A percentile compares a stretch with the other conserved stretches of the same genome.
These are phyloP conservation scores for Anoplolepis gracilipes DNA, from an alignment of 1,140 invertebrate genomes.

Conservation along the genomic window DNA sequence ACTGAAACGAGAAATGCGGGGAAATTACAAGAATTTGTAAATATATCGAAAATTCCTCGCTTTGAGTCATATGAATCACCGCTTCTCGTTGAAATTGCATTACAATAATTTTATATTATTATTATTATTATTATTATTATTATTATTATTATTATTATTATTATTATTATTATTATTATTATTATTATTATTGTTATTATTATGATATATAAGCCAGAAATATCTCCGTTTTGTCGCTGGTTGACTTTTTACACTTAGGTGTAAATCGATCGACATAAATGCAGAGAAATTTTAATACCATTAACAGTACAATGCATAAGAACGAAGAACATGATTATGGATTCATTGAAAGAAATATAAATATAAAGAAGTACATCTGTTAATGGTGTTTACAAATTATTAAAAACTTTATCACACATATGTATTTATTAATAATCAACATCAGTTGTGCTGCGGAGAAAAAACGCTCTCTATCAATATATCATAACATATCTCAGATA, in stretches of 20 bases:
- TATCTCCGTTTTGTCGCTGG: conserved; percentile 7
- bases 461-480: background rate
- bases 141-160: conserved; percentile 21
- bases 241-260: conserved; percentile 3
- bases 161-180: conserved; percentile 23
- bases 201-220: background rate
- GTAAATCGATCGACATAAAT: conserved; percentile 50
- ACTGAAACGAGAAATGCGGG: conserved; percentile 21
- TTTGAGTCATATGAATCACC: background rate
- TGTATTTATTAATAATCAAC: conserved; percentile 8
- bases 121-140: no score
- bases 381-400: background rate
- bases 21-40: conserved; percentile 58
- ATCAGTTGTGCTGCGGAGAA: conserved; percentile 7
- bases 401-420: background rate
- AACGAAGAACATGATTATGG: background rate
- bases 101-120: background rate
- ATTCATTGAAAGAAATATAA: conserved; percentile 10
- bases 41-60: conserved; percentile 43
- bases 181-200: conserved; percentile 24
- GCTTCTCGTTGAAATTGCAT: conserved; percentile 24
- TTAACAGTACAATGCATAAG: background rate
- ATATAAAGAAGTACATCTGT: conserved; percentile 1
- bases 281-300: conserved; percentile 6
- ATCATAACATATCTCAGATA: conserved; percentile 3